Conservation (phyloP, 2,888 invertebrate genomes). For the Lomographa bimaculata region DNA sequence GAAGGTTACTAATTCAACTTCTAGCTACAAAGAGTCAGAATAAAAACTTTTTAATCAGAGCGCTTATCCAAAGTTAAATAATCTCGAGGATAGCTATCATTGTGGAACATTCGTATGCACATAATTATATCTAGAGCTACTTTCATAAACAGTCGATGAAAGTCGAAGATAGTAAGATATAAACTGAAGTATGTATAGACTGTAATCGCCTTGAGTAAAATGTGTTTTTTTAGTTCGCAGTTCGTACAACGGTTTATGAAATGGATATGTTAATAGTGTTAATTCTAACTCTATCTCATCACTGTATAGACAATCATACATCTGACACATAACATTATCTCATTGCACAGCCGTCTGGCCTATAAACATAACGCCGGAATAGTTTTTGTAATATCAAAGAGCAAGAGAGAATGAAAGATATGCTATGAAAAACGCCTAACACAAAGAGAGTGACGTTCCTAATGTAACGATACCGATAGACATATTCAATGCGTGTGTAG, state of each 20-base stretch:
- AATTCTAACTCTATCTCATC: constrained; percentile 75
- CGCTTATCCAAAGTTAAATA: not conserved
- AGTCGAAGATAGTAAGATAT: constrained; percentile 26
- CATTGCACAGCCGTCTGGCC: constrained; percentile 81
- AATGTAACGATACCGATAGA: constrained; percentile 4
- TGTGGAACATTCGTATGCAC: constrained; percentile 55
- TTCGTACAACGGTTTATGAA: constrained; percentile 68
- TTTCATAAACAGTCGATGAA: constrained; percentile 71
- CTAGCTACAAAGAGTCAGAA: not conserved
- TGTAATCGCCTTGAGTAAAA: constrained; percentile 22
- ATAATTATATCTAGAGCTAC: constrained; percentile 55
- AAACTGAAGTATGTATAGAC: not conserved
- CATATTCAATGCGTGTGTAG: constrained; percentile 68
- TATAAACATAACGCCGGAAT: constrained; percentile 71
- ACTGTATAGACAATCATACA: constrained; percentile 78
- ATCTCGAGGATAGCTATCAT: constrained; percentile 26
- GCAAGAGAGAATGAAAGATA: constrained; percentile 50
- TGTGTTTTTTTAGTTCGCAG: constrained; percentile 31
- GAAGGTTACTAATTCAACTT: not conserved
- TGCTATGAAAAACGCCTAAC: constrained; percentile 11
- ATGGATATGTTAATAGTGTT: constrained; percentile 73
- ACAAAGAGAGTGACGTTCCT: constrained; percentile 2
- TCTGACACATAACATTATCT: constrained; percentile 76
- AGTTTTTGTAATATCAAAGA: constrained; percentile 83
- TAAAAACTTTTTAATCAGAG: not conserved